Base-by-base conservation (phyloP, 1,140 invertebrate species). In the Periplaneta americana region DNA sequence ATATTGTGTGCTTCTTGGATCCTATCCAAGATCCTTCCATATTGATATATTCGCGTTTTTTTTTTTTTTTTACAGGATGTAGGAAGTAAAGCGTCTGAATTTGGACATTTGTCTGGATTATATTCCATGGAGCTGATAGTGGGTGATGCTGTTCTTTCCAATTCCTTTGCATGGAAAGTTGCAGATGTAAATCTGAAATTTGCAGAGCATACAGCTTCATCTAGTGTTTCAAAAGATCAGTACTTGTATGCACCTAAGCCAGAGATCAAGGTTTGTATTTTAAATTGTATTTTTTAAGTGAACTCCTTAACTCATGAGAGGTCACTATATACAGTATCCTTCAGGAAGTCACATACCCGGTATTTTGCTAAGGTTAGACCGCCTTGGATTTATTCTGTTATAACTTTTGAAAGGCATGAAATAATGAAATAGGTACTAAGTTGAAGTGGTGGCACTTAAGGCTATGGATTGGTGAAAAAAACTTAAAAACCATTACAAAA, bases 141-240 rank as follows among this genome's bases (percentile, higher is more conserved):
- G 82, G 98, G 98, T 33, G 98, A 99, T 91, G 92, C 95, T 80
- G 91, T 97, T 8, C 91, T 98, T 48, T 94, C 95, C 77, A 98
- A 98, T 89, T 95, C 98, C 13, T 92, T 99, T 83, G 90, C 93
- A 28, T 99, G 98, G 97, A 88, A 90, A 75, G 84, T 99, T 34
- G 96, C 93, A 66, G 93, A 94, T 83, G 89, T 97, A 6, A 91
- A 90, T 83, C 88, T 98, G 32, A 95, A 93, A 87, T 94, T 97
- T 85, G 88, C 90, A n/a, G 89, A 87, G 79, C 75, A 86, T 32
- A 85, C 86, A 48, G 82, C 85, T 18, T 83, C 85, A 66, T 85
- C 89, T 83, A 84, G 86, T 78, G 81, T 86, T 75, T 80, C 86
- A 34, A 86, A 83, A 48, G 87, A 88, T 75, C 33, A 33, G 11